Base-by-base conservation (phyloP, 92 coral and sea anemone species). In the Siderastrea radians region DNA sequence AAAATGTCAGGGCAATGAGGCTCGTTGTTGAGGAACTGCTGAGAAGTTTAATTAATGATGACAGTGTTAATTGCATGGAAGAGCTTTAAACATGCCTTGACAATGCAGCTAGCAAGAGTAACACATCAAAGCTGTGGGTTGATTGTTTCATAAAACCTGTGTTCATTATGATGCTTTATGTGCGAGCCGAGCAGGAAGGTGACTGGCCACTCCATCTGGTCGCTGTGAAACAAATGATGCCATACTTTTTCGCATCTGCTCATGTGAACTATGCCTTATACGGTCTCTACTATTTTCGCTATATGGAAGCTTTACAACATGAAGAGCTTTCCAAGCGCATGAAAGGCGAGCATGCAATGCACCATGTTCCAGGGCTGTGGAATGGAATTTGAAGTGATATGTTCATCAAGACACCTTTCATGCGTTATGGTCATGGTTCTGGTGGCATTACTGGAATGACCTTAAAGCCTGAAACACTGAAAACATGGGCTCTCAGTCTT, bases 401-500 rank as follows among this genome's bases (percentile, higher is more conserved):
- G 94, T 91, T 74, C 72, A 67, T 91, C 57, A 89, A 87, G 72
- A 87, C 86, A 45, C 87, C 94, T 62, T 87, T 87, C 80, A 91
- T 87, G 94, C 92, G 89, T 76, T 91, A 87, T 77, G 86, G 94
- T 15, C 86, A 91, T 75, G 89, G 94, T 4, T 89, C 89, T 38
- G 77, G 81, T 8, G 95, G 95, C 5, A 92, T 89, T 38, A 93
- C 90, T 74, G 91, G 93, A 54, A 77, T 83, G 53, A 90, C 94
- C 54, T 84, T 90, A 65, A 83, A 87, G 75, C 90, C 91, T 5
- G 92, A 90, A 87, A 93, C 92, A 6, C 92, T 93, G 17, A 91
- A 87, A 66, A 90, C 92, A 46, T 93, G 92, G 96, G 96, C 90
- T 53, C 92, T 93, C 64, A 81, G 96, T 5, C 77, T 91, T 8